A percentile compares a stretch with the other conserved stretches of the same genome.
Evolutionary conservation across 2,888 invertebrate genomes (phyloP).

Genomic region (Torymus auratus): DNA sequence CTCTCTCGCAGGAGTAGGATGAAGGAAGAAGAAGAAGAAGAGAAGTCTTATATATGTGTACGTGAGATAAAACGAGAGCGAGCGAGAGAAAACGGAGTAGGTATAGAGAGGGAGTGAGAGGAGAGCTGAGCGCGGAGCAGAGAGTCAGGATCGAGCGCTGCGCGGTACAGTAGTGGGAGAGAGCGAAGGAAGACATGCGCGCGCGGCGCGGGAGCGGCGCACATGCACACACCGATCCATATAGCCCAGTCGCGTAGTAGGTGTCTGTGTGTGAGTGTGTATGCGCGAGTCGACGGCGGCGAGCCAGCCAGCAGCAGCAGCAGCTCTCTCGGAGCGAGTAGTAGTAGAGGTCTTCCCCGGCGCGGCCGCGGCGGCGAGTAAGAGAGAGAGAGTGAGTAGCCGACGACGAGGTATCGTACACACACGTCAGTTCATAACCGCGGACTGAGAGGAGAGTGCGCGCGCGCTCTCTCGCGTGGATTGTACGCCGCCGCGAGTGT

Average conservation of each 20-base stretch:
- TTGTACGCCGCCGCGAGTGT: too few relatives aligned
- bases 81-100: background rate
- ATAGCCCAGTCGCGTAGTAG: too few relatives aligned
- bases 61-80: too few relatives aligned
- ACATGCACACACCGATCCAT: background rate
- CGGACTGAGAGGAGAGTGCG: background rate
- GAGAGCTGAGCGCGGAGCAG: background rate
- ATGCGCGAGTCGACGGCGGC: too few relatives aligned
- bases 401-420: background rate
- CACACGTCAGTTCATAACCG: background rate
- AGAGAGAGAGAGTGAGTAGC: background rate
- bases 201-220: conserved; percentile 43
- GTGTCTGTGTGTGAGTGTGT: too few relatives aligned
- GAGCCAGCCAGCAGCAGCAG: background rate
- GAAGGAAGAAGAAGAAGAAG: background rate
- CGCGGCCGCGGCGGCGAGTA: conserved; percentile 21
- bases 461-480: background rate
- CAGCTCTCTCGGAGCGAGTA: conserved; percentile 3
- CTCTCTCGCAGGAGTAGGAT: background rate
- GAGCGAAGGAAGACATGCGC: conserved; percentile 30
- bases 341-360: conserved; percentile 39
- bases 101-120: background rate
- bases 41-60: background rate
- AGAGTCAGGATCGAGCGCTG: conserved; percentile 4
- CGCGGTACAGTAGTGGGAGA: background rate